A percentile compares a stretch with the other conserved stretches of the same genome.
Conservation (phyloP, 2,888 invertebrate genomes). For the Pherbina coryleti region DNA sequence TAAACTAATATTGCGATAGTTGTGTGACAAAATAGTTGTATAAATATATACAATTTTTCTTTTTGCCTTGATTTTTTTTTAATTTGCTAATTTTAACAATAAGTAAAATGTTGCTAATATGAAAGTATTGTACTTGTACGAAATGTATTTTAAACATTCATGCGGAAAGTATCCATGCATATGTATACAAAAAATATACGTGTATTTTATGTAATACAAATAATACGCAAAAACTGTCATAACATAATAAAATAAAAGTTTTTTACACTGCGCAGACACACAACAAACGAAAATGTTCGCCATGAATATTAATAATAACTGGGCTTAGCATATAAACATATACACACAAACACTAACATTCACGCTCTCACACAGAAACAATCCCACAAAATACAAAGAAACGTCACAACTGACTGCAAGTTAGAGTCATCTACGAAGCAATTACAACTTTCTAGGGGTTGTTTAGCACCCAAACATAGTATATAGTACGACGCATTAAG, state of each 20-base stretch:
- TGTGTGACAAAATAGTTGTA: not conserved
- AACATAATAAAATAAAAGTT: constrained; percentile 10
- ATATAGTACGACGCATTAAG: constrained; percentile 9
- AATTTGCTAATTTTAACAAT: not conserved
- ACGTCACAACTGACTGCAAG: constrained; percentile 14
- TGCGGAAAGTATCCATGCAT: no score
- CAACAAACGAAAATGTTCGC: not conserved
- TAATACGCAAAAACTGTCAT: not conserved
- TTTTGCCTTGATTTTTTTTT: not conserved
- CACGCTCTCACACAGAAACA: not conserved
- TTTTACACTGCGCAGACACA: constrained; percentile 30
- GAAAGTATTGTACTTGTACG: not conserved
- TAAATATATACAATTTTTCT: no score
- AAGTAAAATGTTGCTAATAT: not conserved
- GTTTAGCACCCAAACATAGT: not conserved
- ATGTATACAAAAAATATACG: not conserved
- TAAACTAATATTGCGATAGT: no score
- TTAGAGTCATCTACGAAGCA: not conserved
- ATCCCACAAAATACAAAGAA: not conserved
- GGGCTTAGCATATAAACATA: not conserved
- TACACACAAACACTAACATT: not conserved
- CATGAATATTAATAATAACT: constrained; percentile 11
- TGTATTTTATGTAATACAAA: constrained; percentile 37
- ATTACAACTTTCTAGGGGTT: constrained; percentile 1
- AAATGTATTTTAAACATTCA: no score